phyloP scores from a whole-genome alignment of 2,888 invertebrate genomes.

The Cabera pusaria region DNA sequence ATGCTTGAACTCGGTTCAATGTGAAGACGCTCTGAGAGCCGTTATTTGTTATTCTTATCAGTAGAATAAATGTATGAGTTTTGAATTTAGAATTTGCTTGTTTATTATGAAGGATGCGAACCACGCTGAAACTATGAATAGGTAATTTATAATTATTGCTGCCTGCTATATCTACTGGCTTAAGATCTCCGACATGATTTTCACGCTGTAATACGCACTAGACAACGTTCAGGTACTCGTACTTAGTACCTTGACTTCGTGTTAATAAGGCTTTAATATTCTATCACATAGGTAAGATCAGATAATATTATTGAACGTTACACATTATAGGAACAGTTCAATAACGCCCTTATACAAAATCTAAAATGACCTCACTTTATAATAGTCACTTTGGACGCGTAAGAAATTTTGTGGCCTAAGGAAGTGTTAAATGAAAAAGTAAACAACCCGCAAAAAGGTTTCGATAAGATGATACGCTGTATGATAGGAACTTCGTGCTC shows the following conservation, averaged over 20 bases:
- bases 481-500: constrained; percentile 11
- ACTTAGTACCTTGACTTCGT: constrained; percentile 1
- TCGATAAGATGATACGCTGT: constrained; percentile 10
- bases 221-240: constrained; percentile 17
- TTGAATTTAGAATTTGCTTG: too few relatives aligned
- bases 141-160: too few relatives aligned
- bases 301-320: constrained; percentile 12
- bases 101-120: too few relatives aligned
- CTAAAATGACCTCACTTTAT: constrained; percentile 13
- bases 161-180: too few relatives aligned
- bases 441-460: constrained; percentile 13
- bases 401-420: too few relatives aligned
- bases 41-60: too few relatives aligned
- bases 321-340: constrained; percentile 15
- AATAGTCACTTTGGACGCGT: too few relatives aligned
- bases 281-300: constrained; percentile 7
- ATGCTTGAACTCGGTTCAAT: too few relatives aligned
- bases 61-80: too few relatives aligned
- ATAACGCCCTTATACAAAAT: constrained; percentile 17
- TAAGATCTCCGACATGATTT: too few relatives aligned
- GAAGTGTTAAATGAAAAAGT: constrained; percentile 13
- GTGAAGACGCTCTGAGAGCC: too few relatives aligned
- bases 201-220: constrained; percentile 24
- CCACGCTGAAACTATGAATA: too few relatives aligned
- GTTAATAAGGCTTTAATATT: constrained; percentile 2